These are phyloP conservation scores for Tenthredo distinguenda DNA, from an alignment of 2,888 invertebrate species.

Conservation along the genomic window DNA sequence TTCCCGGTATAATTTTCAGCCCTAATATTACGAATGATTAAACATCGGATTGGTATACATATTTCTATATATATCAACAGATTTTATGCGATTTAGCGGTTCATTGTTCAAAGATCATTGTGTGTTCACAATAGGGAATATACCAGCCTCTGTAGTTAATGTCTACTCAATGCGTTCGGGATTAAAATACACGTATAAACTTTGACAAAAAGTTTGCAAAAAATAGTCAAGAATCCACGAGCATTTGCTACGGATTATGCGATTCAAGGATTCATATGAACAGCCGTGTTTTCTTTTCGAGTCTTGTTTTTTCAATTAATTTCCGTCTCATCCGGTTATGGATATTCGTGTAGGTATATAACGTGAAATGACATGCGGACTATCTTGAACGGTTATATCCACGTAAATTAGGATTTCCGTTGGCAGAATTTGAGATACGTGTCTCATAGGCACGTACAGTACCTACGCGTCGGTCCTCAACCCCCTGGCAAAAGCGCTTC, in stretches of 20 bases:
- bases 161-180: neutral
- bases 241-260: neutral
- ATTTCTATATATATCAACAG: neutral
- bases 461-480: neutral
- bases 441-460: constrained; percentile 1
- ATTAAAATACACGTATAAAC: neutral
- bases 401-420: constrained; percentile 29
- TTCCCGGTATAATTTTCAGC: neutral
- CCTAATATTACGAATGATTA: neutral
- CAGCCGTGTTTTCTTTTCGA: neutral
- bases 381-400: neutral
- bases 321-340: neutral
- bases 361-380: neutral
- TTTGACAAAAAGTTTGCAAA: neutral
- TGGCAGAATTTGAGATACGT: constrained; percentile 24
- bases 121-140: neutral
- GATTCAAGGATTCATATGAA: too few relatives aligned
- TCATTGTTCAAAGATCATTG: constrained; percentile 5
- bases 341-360: neutral
- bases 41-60: neutral
- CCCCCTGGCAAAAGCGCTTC: constrained; percentile 26
- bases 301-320: neutral
- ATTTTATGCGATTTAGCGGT: constrained; percentile 3
- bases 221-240: neutral
- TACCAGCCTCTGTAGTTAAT: neutral